Percentiles rank a stretch among this genome's conserved stretches.
These are phyloP conservation scores for Philopedon plagiatum DNA, from an alignment of 2,888 invertebrate genomes.

Conservation along the genomic window DNA sequence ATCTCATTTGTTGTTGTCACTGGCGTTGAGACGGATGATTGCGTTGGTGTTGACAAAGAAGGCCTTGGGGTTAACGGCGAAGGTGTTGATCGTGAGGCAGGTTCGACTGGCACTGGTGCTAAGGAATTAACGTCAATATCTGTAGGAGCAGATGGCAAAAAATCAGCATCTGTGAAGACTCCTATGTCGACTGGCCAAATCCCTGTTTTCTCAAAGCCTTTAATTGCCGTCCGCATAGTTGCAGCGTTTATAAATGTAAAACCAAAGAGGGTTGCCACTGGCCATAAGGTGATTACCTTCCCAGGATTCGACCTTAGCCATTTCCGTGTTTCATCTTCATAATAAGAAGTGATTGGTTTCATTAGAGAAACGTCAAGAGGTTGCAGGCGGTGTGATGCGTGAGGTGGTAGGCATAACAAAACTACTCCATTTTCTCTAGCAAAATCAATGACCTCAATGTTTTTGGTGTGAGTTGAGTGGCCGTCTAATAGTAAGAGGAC, in stretches of 20 bases:
- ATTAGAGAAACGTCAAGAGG: conserved; percentile 57
- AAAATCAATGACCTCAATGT: background rate
- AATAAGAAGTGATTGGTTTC: conserved; percentile 56
- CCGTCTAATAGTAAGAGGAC: too few species aligned
- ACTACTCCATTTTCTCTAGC: conserved; percentile 47
- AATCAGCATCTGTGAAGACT: conserved; percentile 31
- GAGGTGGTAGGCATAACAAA: conserved; percentile 61
- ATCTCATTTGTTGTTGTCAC: too few species aligned
- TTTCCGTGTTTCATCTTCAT: conserved; percentile 52
- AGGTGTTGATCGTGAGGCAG: too few species aligned
- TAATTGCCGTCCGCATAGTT: conserved; percentile 55
- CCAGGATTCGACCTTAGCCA: conserved; percentile 57
- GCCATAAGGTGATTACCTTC: conserved; percentile 53
- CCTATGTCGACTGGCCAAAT: conserved; percentile 40
- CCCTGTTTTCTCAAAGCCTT: conserved; percentile 58
- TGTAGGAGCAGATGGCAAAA: conserved; percentile 22
- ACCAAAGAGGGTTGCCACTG: conserved; percentile 52
- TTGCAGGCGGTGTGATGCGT: conserved; percentile 57
- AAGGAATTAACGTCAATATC: too few species aligned
- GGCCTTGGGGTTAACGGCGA: too few species aligned
- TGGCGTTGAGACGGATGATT: too few species aligned
- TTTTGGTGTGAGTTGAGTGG: background rate
- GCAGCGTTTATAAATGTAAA: conserved; percentile 55
- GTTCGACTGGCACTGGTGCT: too few species aligned
- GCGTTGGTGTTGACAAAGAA: too few species aligned